phyloP scores from a whole-genome alignment of 1,140 invertebrate genomes.

The Adoxophyes honmai region DNA sequence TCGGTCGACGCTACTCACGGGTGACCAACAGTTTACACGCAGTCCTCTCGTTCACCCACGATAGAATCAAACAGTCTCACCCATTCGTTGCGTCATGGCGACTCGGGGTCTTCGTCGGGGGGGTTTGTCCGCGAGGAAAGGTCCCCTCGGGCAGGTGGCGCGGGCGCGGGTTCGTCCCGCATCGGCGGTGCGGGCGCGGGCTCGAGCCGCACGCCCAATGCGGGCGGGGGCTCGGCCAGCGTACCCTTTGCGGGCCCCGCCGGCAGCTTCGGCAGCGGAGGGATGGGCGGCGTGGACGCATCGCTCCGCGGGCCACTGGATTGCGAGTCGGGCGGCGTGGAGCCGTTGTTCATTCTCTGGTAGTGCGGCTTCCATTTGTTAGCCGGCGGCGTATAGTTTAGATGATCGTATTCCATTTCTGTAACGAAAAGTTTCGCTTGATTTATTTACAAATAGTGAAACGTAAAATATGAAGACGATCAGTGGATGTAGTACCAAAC shows the following conservation, averaged over 20 bases:
- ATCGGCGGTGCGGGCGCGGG: constrained; percentile 13
- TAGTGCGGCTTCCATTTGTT: constrained; percentile 91
- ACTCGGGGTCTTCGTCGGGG: neutral
- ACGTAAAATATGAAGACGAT: no score
- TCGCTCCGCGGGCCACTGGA: constrained; percentile 5
- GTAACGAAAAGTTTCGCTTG: constrained; percentile 34
- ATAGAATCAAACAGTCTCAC: constrained; percentile 13
- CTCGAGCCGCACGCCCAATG: no score
- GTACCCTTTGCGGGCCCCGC: neutral
- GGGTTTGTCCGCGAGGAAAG: neutral
- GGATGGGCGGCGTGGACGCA: constrained; percentile 33
- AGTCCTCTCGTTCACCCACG: neutral
- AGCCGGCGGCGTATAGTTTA: constrained; percentile 89
- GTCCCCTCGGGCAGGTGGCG: constrained; percentile 19
- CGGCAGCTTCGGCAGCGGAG: constrained; percentile 45
- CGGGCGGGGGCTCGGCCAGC: neutral
- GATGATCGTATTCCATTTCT: constrained; percentile 91
- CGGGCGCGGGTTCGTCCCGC: constrained; percentile 13
- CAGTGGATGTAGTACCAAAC: no score
- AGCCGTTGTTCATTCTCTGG: constrained; percentile 85
- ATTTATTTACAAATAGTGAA: no score
- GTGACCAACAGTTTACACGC: no score
- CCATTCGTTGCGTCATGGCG: constrained; percentile 16
- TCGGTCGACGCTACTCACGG: no score
- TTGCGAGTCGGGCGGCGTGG: constrained; percentile 29